Conservation (phyloP, 2,888 invertebrate genomes). For the Chrysomela aeneicollis region DNA sequence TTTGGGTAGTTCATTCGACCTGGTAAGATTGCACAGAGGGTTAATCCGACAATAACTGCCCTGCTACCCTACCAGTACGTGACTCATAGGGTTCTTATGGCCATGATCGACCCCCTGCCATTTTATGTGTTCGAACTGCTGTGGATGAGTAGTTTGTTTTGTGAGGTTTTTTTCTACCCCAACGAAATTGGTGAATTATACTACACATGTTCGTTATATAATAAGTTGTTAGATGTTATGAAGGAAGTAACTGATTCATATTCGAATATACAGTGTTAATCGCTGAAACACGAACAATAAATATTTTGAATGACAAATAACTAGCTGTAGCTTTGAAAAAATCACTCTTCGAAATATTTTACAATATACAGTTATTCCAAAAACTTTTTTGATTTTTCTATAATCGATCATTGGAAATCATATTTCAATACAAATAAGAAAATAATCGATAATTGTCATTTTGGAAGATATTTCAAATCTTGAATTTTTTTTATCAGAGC, state of each 20-base stretch:
- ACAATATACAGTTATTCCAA: too few relatives aligned
- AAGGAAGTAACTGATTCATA: neutral
- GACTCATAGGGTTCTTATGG: constrained; percentile 40
- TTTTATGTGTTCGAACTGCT: constrained; percentile 33
- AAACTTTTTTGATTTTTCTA: too few relatives aligned
- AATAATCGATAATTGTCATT: too few relatives aligned
- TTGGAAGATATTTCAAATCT: too few relatives aligned
- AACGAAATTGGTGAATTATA: constrained; percentile 5
- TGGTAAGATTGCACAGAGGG: constrained; percentile 38
- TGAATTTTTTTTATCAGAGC: too few relatives aligned
- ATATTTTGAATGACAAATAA: too few relatives aligned
- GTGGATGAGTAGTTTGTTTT: constrained; percentile 26
- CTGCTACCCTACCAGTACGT: constrained; percentile 35
- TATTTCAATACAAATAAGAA: too few relatives aligned
- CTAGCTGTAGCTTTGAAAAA: too few relatives aligned
- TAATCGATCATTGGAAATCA: too few relatives aligned
- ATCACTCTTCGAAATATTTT: too few relatives aligned
- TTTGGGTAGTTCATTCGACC: neutral
- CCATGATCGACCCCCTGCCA: constrained; percentile 35
- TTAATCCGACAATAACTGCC: constrained; percentile 44
- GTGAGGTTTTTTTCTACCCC: constrained; percentile 15
- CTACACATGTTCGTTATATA: neutral
- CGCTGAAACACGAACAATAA: too few relatives aligned
- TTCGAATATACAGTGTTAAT: too few relatives aligned
- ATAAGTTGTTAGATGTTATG: neutral